Base-by-base conservation (phyloP, 2,113 vertebrate genomes). In the Ursus arctos region DNA sequence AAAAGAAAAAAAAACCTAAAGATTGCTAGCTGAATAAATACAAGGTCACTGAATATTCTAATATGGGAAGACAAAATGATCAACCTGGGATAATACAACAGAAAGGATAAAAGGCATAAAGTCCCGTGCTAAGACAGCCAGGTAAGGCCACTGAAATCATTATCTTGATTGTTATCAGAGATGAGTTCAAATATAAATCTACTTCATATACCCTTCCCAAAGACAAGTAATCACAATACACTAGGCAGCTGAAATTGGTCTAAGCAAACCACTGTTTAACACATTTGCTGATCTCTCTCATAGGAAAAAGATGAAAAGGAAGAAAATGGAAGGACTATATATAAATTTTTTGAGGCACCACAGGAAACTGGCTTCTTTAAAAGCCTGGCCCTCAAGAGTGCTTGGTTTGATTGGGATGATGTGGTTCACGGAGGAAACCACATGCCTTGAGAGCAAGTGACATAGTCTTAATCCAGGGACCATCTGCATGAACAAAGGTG, bases 41-140 rank as follows among this genome's bases (percentile, higher is more conserved):
- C 2, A 90, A 71, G 43, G 59, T 51, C n/a, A 59, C 18, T 76
- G 40, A 61, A 49, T 88, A 91, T 51, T 80, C 36, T 88, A 93
- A 85, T 36, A 55, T 61, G n/a, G 7, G n/a, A 76, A 89, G 87
- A 74, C 53, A 86, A 86, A 96, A 87, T n/a, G 19, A 80, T 61
- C 49, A 57, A 53, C 67, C 40, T 85, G 65, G 19, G 43, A 57
- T 55, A 83, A 61, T 47, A 91, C 6, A 9, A 61, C 6, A 40
- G 33, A 80, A 65, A 92, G 28, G 36, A 86, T 72, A 91, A 95
- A 95, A 43, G 71, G 63, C 49, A 85, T 67, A 91, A 93, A 91
- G 9, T 11, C 14, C 47, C 76, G 12, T 88, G 49, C 24, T 3
- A 24, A 91, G 82, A 72, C 2, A 87, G 59, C 49, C 74, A 87